These are phyloP conservation scores for Acronicta aceris DNA, from an alignment of 2,888 invertebrate genomes.

Conservation along the genomic window DNA sequence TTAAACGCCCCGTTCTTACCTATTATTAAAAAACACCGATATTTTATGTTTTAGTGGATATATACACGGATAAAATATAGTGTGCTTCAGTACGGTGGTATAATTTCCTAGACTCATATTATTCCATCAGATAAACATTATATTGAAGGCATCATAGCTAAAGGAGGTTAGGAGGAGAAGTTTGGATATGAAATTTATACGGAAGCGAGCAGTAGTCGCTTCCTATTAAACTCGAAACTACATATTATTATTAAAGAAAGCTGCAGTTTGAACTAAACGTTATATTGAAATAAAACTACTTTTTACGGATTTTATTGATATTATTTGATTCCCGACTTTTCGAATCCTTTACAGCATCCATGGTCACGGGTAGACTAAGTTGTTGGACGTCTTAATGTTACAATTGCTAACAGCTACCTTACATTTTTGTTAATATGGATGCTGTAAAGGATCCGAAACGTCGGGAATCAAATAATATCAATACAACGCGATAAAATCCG, in stretches of 20 bases:
- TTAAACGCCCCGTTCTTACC: background rate
- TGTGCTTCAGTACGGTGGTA: slow-evolving; percentile 29
- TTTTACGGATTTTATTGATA: too few species aligned
- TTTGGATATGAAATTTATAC: slow-evolving; percentile 15
- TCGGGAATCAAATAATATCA: too few species aligned
- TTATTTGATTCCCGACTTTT: too few species aligned
- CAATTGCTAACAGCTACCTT: too few species aligned
- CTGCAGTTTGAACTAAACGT: too few species aligned
- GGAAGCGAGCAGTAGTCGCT: slow-evolving; percentile 7
- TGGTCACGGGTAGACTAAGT: too few species aligned
- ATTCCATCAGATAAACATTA: slow-evolving; percentile 40
- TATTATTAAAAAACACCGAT: background rate
- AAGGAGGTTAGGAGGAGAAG: slow-evolving; percentile 13
- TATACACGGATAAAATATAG: slow-evolving; percentile 33
- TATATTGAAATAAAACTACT: too few species aligned
- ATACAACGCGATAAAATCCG: too few species aligned
- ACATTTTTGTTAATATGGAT: too few species aligned
- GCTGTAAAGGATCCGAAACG: too few species aligned
- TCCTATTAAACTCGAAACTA: background rate
- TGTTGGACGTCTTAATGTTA: too few species aligned
- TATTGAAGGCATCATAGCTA: slow-evolving; percentile 37
- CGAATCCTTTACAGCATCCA: too few species aligned
- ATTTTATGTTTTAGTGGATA: slow-evolving; percentile 8
- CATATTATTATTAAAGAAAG: background rate
- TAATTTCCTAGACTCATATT: slow-evolving; percentile 42